Base-by-base conservation (phyloP, 2,797 vertebrate species). In the Poecile montanus region DNA sequence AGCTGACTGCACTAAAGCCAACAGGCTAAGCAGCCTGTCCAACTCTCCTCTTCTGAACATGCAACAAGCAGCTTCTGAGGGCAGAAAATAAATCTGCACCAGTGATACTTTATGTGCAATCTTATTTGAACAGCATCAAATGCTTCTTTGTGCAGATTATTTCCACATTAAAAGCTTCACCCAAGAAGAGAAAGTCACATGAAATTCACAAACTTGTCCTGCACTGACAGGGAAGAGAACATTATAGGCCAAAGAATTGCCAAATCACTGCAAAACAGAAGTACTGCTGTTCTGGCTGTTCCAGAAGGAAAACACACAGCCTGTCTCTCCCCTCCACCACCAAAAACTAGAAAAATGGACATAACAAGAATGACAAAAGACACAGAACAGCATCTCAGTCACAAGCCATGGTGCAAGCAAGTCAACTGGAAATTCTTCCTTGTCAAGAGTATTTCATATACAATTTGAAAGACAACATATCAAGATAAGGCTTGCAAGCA, bases 381-480 rank as follows among this genome's bases (percentile, higher is more conserved):
- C 22, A 16, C 22, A 53, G 72, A 82, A 81, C 16, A 73, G 51
- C 76, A 86, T 47, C 58, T 75, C 70, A 81, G 32, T 30, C 82
- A 73, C 56, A 81, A 75, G 71, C 16, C 16, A n/a, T 14, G 11
- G 25, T 16, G 47, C 40, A 80, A 84, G 44, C 16, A 53, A 85
- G 19, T 68, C 62, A 94, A 34, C 88, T 73, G 85, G 88, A 94
- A 96, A 91, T 90, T 91, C 79, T 82, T 90, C 73, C 85, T 67
- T 29, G 10, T 73, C 71, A 73, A 94, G 91, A 90, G 78, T 84
- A 81, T 90, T 91, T 88, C 44, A 70, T 18, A 61, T 6, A 40
- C 21, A 60, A 13, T 77, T 82, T 71, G 42, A 87, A 88, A 96
- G 86, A 50, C 71, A 87, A 86, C 54, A 60, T 63, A 88, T 82